phyloP scores from a whole-genome alignment of 1,140 invertebrate species.

The Ditylenchus dipsaci region DNA sequence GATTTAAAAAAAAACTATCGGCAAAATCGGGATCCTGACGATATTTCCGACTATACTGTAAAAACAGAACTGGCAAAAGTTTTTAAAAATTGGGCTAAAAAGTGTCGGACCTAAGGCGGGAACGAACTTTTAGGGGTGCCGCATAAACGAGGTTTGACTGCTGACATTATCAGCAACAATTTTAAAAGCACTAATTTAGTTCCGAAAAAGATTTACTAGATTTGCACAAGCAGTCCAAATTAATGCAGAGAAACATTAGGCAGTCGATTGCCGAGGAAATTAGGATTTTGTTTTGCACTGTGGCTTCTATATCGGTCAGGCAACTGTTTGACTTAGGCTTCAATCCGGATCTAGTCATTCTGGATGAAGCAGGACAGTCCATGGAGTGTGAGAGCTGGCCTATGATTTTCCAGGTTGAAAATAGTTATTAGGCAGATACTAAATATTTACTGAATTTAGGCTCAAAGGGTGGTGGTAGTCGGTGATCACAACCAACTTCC shows the following conservation, averaged over 20 bases:
- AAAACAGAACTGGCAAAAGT: no score
- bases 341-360: slow-evolving; percentile 1
- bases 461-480: neutral
- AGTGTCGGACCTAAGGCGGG: no score
- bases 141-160: no score
- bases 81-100: no score
- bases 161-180: no score
- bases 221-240: neutral
- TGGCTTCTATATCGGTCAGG: slow-evolving; percentile 3
- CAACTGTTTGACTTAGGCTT: slow-evolving; percentile 7
- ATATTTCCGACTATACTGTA: no score
- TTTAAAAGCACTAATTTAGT: neutral
- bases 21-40: no score
- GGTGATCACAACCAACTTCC: slow-evolving; percentile 6
- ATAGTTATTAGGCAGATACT: neutral
- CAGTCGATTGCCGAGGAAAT: neutral
- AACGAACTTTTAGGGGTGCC: no score
- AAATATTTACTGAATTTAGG: slow-evolving; percentile 7
- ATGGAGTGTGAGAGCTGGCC: slow-evolving; percentile 10
- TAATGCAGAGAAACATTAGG: neutral
- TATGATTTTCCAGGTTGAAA: slow-evolving; percentile 6
- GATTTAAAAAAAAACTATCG: no score
- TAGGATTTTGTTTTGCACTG: neutral
- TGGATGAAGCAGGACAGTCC: slow-evolving; percentile 6
- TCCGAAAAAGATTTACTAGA: neutral